These are phyloP conservation scores for Campoplex capitator DNA, from an alignment of 2,888 invertebrate species.

Conservation along the genomic window DNA sequence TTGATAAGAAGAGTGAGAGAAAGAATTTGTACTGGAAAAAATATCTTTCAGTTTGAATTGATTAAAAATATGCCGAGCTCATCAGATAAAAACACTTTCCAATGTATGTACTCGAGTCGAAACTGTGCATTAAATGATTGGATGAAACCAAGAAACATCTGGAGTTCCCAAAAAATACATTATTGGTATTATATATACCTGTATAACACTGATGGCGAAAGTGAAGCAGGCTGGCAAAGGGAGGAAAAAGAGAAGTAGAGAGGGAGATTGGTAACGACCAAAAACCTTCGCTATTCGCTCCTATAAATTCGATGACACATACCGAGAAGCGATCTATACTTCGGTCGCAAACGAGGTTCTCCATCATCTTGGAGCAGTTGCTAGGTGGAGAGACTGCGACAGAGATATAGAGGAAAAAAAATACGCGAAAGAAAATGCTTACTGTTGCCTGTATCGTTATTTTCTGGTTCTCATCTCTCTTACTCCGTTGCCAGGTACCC, in stretches of 20 bases:
- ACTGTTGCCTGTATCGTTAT: constrained; percentile 58
- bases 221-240: background rate
- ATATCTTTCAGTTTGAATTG: background rate
- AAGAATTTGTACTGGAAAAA: background rate
- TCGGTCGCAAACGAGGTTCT: constrained; percentile 61
- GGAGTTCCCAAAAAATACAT: background rate
- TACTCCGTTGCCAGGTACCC: constrained; percentile 48
- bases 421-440: constrained; percentile 32
- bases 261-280: constrained; percentile 49
- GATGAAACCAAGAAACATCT: constrained; percentile 14
- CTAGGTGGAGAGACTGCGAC: background rate
- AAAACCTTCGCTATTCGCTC: constrained; percentile 51
- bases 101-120: background rate
- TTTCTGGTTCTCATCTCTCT: background rate
- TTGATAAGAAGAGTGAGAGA: too few species aligned
- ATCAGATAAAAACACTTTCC: background rate
- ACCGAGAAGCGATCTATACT: constrained; percentile 61
- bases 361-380: constrained; percentile 46
- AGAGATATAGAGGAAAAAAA: constrained; percentile 5
- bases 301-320: constrained; percentile 64
- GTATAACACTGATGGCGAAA: constrained; percentile 9
- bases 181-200: constrained; percentile 29
- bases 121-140: background rate
- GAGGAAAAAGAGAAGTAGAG: background rate
- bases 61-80: background rate